Evolutionary conservation across 2,113 vertebrate species (phyloP), one percentile per base, ranked within the genome.

Genomic region (Pomatorhinus ruficollis): DNA sequence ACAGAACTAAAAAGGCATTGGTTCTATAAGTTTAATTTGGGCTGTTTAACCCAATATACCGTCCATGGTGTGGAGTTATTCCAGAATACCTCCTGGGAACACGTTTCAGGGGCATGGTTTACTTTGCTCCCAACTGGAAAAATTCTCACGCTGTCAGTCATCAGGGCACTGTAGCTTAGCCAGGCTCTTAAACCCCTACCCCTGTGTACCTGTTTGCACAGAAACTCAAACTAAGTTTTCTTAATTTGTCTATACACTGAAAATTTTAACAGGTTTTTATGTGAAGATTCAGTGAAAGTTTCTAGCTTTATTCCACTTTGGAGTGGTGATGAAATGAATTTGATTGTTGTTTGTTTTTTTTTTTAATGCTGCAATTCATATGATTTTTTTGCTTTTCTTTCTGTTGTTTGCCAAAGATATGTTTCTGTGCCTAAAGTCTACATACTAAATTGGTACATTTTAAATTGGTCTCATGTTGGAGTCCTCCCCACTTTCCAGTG

Each of bases 11-110:
- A 94, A 94, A 88, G 44, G 71, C 54, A 25, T 79, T n/a, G 77
- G 25, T 81, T 76, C 31, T 75, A 0, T 33, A 49, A 40, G 64
- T 77, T 90, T 86, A 95, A 94, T 77, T 88, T 57, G 64, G 63
- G 59, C 70, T 97, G 79, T 93, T 95, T 88, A 94, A 88, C 50
- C 82, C 92, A 96, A 93, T 93, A 65, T 61, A 35, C 33, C 70
- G 74, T 70, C 31, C 54, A 28, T 52, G 64, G 47, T 88, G 70
- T 85, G 57, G 95, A 96, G 93, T 77, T 93, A 39, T 93, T 94
- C 93, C 93, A 94, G 93, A 95, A 57, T 47, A 12, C 30, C 86
- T 90, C 94, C 40, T 68, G 95, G 93, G 93, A 96, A 20, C 25
- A 10, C 33, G 5, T 56, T 89, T 50, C 59, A 59, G 89, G 82